Evolutionary conservation across 2,797 vertebrate genomes (phyloP).

Genomic region (Lophius americanus): DNA sequence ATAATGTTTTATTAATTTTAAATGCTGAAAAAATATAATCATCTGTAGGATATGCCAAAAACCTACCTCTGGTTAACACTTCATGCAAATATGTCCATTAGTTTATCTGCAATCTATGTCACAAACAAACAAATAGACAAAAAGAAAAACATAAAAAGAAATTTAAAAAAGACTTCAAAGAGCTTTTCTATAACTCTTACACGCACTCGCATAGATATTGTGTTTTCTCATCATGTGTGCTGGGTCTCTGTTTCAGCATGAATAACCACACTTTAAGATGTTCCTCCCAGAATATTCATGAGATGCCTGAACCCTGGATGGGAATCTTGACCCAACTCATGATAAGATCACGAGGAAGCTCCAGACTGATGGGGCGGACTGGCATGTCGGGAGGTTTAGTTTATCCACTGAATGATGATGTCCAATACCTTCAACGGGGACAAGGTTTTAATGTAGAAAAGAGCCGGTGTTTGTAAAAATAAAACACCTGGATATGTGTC

Average conservation of each 20-base stretch:
- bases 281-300: constrained; percentile 71
- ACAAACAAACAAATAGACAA: too few relatives aligned
- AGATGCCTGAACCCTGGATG: constrained; percentile 58
- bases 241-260: constrained; percentile 32
- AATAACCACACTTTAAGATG: constrained; percentile 36
- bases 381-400: constrained; percentile 44
- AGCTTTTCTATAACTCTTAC: not conserved
- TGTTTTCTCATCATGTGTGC: constrained; percentile 15
- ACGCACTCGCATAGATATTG: constrained; percentile 7
- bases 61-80: too few relatives aligned
- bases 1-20: too few relatives aligned
- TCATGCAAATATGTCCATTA: too few relatives aligned
- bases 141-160: too few relatives aligned
- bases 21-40: too few relatives aligned
- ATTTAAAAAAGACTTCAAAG: too few relatives aligned
- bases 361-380: constrained; percentile 43
- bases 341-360: constrained; percentile 65
- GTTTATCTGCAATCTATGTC: too few relatives aligned
- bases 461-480: not conserved
- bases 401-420: constrained; percentile 60
- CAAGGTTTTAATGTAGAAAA: constrained; percentile 35
- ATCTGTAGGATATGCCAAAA: too few relatives aligned
- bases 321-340: constrained; percentile 64
- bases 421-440: constrained; percentile 32
- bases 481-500: too few relatives aligned